These are phyloP conservation scores for Xenopus petersii DNA, from an alignment of 2,797 vertebrate genomes.

Conservation along the genomic window DNA sequence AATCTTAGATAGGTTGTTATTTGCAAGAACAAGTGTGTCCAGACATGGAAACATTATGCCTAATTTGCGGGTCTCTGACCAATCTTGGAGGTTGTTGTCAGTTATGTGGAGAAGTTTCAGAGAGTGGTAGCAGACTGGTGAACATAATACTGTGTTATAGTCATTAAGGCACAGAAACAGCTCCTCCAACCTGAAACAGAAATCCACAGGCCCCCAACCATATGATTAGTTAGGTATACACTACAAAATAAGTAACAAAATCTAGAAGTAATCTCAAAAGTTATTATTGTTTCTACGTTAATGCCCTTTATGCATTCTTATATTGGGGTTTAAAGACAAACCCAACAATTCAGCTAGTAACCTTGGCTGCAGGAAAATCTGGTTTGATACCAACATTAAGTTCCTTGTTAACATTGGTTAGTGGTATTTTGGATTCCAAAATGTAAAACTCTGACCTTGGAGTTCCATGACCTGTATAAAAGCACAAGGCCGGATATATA, in stretches of 20 bases:
- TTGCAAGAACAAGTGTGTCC: slow-evolving; percentile 85
- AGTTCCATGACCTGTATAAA: too few species aligned
- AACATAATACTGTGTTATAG: slow-evolving; percentile 82
- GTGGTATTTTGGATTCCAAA: too few species aligned
- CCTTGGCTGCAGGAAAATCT: too few species aligned
- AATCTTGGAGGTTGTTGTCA: slow-evolving; percentile 90
- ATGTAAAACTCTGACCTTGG: too few species aligned
- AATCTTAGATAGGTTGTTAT: slow-evolving; percentile 83
- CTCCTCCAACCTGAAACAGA: slow-evolving; percentile 82
- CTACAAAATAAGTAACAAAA: neutral
- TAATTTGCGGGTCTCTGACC: slow-evolving; percentile 89
- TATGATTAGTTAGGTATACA: neutral
- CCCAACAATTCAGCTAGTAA: too few species aligned
- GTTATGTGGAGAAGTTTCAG: slow-evolving; percentile 94
- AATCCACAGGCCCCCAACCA: neutral
- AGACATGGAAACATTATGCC: slow-evolving; percentile 88
- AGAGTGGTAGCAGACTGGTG: slow-evolving; percentile 79
- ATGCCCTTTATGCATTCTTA: too few species aligned
- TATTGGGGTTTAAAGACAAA: too few species aligned
- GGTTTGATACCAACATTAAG: too few species aligned
- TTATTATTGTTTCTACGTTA: too few species aligned
- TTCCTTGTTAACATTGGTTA: too few species aligned
- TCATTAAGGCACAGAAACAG: slow-evolving; percentile 96
- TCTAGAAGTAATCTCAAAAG: too few species aligned
- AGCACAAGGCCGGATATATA: too few species aligned